Evolutionary conservation across 1,140 invertebrate genomes (phyloP), one percentile per base, ranked within the genome.

Genomic region (Drepana arcuata): DNA sequence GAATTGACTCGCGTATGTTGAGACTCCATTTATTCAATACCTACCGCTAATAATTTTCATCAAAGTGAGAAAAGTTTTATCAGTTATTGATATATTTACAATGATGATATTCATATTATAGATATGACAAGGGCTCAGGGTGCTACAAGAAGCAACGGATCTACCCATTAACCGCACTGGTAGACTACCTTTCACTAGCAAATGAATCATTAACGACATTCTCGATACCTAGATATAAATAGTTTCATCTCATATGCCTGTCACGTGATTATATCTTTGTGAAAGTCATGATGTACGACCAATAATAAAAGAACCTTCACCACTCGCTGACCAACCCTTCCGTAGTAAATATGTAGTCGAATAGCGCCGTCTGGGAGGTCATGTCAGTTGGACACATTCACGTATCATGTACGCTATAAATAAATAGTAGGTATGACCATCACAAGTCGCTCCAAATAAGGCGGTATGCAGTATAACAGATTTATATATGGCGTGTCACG

Each of bases 251-350:
- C 32, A 45, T 35, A 26, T 25, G 28, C 21, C 14, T 36, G 39
- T 64, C 64, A 64, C 55, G 55, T 67, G 63, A 67, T 42, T 42
- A 12, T 41, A n/a, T 39, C 46, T 48, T 63, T 62, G 62, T 66
- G 62, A 64, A 68, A 71, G 62, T 54, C 33, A 55, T 12, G 34
- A 27, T 14, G 25, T 16, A 27, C 31, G 43, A 25, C 53, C 49
- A 56, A 32, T 32, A 11, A 50, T 41, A 7, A 32, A 29, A 37
- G 50, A 53, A 14, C 56, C 28, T 18, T 24, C 29, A 18, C 13
- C 18, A 31, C 18, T 32, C 37, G 34, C 16, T 38, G 16, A 26
- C 11, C 16, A 37, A 24, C 28, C 34, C 45, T 45, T 34, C 34
- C 27, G n/a, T 10, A 15, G 16, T 16, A 18, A 35, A 35, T 7